Base-by-base conservation (phyloP, 2,797 vertebrate species). In the Oophaga sylvatica region DNA sequence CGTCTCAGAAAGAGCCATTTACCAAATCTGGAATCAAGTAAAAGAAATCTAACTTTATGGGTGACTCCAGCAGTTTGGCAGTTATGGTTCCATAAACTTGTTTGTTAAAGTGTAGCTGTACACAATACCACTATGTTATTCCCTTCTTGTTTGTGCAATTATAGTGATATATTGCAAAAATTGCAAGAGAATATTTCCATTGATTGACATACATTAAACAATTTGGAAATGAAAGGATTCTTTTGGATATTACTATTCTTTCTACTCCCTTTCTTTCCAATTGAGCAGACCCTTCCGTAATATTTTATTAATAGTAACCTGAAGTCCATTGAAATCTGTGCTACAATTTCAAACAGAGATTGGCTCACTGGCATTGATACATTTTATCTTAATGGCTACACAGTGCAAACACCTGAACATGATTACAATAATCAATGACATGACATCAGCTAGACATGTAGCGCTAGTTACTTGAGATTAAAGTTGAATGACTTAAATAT, bases 1-100 rank as follows among this genome's bases (percentile, higher is more conserved):
- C 35, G 68, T 81, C 78, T 87, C 67, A 87, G n/a, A 81, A 81
- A 81, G 78, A 81, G 60, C 67, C 56, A 79, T 57, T 70, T 20
- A 86, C 62, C 53, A 71, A 78, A 70, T 56, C 63, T 53, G 62
- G 62, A 56, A 35, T 70, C 48, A 86, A 53, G 73, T 78, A n/a
- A 35, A 85, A 35, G 35, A 31, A 73, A 45, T 59, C 26, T 60
- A 60, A 35, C 45, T 73, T 83, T 73, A 62, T 62, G 59, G 31
- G 59, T 62, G 45, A 8, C 17, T 26, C 56, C 19, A 80, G 29
- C 56, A 35, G 15, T 62, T 60, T 80, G 78, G 57, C 29, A 80
- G 57, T 29, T 41, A 9, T 80, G 57, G 29, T 80, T 62, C 35
- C 16, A 80, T 80, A 31, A 80, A 35, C 78, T 35, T 20, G 11